Conservation (phyloP, 2,113 vertebrate genomes). For the Trematocara stigmaticum region DNA sequence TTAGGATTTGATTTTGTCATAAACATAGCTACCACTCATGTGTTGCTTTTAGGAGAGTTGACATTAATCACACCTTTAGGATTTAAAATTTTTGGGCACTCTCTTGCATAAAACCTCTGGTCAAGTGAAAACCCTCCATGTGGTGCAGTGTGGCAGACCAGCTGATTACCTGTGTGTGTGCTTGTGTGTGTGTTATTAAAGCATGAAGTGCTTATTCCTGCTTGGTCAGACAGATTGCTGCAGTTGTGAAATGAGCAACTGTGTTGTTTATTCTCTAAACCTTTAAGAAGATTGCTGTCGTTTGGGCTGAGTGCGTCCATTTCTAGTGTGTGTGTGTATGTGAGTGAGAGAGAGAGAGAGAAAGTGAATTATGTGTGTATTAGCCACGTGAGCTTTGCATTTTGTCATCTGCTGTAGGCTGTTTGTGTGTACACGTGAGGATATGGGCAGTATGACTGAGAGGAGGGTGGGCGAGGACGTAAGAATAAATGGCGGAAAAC, state of each 20-base stretch:
- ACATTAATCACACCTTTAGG: slow-evolving; percentile 23
- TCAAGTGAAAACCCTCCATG: slow-evolving; percentile 31
- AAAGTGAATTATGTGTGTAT: not conserved
- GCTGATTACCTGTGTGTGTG: slow-evolving; percentile 32
- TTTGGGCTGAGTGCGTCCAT: slow-evolving; percentile 24
- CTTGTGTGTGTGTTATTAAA: slow-evolving; percentile 20
- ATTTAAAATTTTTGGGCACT: not conserved
- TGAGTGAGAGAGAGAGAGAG: not conserved
- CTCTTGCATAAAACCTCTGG: not conserved
- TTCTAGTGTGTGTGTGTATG: not conserved
- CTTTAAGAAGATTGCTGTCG: slow-evolving; percentile 64
- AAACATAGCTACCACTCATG: not conserved
- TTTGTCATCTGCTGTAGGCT: slow-evolving; percentile 43
- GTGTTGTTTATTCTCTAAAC: slow-evolving; percentile 62
- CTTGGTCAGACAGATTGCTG: slow-evolving; percentile 5
- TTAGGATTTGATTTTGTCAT: not conserved
- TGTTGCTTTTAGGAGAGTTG: not conserved
- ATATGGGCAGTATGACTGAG: not conserved
- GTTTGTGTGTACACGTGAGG: slow-evolving; percentile 44
- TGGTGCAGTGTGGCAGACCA: slow-evolving; percentile 9
- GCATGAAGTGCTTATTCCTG: slow-evolving; percentile 46
- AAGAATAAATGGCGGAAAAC: not conserved
- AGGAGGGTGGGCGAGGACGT: not conserved
- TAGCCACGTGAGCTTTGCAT: slow-evolving; percentile 41
- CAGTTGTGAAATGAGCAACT: slow-evolving; percentile 57